Conservation (phyloP, 2,888 invertebrate species). For the Thyatira batis region DNA sequence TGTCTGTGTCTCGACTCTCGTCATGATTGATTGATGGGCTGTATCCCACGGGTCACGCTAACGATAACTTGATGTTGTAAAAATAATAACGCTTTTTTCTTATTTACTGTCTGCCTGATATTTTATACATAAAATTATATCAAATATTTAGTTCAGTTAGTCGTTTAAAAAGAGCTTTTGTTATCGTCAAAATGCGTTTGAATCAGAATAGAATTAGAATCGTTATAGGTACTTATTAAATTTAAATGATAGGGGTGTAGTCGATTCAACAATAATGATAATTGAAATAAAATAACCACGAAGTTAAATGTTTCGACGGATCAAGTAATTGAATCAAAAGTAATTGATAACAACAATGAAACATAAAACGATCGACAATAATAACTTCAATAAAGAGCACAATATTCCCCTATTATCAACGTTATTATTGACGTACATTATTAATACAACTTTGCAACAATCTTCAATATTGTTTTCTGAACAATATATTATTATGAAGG, state of each 20-base stretch:
- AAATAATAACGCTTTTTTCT: conserved; percentile 25
- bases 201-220: no score
- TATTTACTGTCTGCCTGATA: neutral
- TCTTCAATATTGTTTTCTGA: neutral
- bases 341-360: conserved; percentile 3
- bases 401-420: conserved; percentile 30
- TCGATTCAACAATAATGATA: neutral
- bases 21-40: conserved; percentile 56
- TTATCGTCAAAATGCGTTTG: no score
- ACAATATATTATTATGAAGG: neutral
- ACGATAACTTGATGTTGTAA: conserved; percentile 49
- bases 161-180: no score
- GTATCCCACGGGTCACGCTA: conserved; percentile 45
- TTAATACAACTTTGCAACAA: neutral
- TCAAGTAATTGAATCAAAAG: neutral
- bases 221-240: neutral
- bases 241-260: neutral
- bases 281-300: neutral
- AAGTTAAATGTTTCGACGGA: neutral
- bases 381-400: conserved; percentile 14
- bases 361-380: neutral
- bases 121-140: neutral
- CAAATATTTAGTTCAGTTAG: neutral
- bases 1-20: conserved; percentile 23
- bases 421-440: conserved; percentile 15